Percentiles rank a stretch among this genome's conserved stretches.
phyloP scores from a whole-genome alignment of 1,140 invertebrate genomes.

The Helicoverpa armigera region DNA sequence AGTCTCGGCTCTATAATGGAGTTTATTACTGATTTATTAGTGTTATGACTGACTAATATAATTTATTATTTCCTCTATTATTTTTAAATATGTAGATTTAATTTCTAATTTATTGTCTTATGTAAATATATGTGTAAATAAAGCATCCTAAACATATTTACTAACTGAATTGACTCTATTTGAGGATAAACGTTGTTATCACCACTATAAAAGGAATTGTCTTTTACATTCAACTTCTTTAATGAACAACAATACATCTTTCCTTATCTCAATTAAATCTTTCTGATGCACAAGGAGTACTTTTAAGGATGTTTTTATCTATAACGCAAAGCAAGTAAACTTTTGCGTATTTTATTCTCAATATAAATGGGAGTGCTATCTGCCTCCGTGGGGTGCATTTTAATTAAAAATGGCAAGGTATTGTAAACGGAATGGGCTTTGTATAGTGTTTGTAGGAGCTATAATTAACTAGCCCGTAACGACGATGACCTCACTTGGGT shows the following conservation, averaged over 20 bases:
- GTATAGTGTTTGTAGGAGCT: constrained; percentile 59
- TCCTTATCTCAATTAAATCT: constrained; percentile 14
- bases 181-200: background rate
- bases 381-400: constrained; percentile 53
- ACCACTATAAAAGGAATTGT: background rate
- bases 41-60: constrained; percentile 1
- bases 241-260: background rate
- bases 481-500: constrained; percentile 56
- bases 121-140: too few relatives aligned
- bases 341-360: constrained; percentile 37
- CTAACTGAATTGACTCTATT: too few relatives aligned
- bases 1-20: background rate
- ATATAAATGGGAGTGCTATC: constrained; percentile 44
- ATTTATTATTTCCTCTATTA: background rate
- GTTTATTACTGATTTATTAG: constrained; percentile 30
- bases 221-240: background rate
- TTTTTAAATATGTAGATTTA: background rate
- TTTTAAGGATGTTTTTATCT: constrained; percentile 14
- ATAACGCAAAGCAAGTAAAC: constrained; percentile 20
- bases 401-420: constrained; percentile 62
- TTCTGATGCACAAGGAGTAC: too few relatives aligned
- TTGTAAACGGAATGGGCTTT: constrained; percentile 57
- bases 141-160: too few relatives aligned
- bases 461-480: constrained; percentile 64
- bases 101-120: too few relatives aligned